Evolutionary conservation across 2,113 vertebrate genomes (phyloP), one percentile per base, ranked within the genome.

Genomic region (Actenoides hombroni): DNA sequence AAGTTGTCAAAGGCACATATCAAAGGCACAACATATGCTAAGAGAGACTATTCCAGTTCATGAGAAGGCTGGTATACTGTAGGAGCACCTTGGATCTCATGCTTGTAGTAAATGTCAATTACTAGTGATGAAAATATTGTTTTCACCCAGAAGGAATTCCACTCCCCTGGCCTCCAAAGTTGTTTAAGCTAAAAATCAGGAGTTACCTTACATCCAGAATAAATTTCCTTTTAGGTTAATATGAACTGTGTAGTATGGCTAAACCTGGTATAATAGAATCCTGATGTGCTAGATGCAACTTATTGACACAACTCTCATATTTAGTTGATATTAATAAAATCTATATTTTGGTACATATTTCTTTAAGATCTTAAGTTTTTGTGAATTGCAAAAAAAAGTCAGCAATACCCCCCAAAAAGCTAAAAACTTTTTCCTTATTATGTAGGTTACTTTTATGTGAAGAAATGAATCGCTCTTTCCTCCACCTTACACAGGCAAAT

Each of bases 261-360:
- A 94, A 77, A 97, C 35, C 35, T 60, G 51, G 46, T 94, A 86
- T 54, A 78, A 94, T 63, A 79, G 39, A 77, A 79, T 87, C 75
- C 17, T 78, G 83, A 91, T 31, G 25, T 33, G 67, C 70, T 82
- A 46, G 42, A 96, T 35, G 64, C 69, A 95, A 95, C 70, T 97
- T 94, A 95, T 10, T 86, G 75, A 78, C 59, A 94, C 75, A 92
- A 90, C 71, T 96, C 83, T 96, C 24, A 76, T 64, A 90, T 11
- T 76, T 48, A 44, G 18, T 81, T 92, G 89, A 75, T 37, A 48
- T 67, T 19, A 11, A 79, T 85, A 83, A 86, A 92, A 95, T 49
- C 71, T 75, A 16, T 85, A 83, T 75, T 88, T 82, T 61, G 21
- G 65, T 92, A 80, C 3, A 3, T 90, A 77, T 80, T 95, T 92